phyloP scores from a whole-genome alignment of 2,797 vertebrate species.

The Rallus crepitans region DNA sequence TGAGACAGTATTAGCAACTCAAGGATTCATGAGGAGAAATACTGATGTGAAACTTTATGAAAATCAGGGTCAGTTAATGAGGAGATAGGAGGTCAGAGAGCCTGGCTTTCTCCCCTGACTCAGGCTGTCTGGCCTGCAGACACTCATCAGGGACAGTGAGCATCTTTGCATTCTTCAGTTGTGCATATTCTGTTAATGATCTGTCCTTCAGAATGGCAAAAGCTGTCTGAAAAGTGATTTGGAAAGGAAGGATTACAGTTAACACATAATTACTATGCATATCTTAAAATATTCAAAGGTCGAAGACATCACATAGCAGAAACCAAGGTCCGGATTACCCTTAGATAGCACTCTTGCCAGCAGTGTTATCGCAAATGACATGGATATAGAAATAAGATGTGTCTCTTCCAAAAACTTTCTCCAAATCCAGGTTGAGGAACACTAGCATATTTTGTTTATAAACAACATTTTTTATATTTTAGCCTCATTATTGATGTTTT shows the following conservation, averaged over 20 bases:
- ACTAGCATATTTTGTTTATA: not conserved
- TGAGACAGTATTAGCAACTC: not conserved
- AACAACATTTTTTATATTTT: not conserved
- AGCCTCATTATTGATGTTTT: not conserved
- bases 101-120: not conserved
- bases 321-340: not conserved
- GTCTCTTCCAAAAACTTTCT: not conserved
- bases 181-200: not conserved
- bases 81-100: not conserved
- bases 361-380: not conserved
- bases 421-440: not conserved
- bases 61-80: not conserved
- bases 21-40: not conserved
- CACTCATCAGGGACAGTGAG: not conserved
- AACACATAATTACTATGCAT: not conserved
- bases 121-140: not conserved
- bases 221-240: not conserved
- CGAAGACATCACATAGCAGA: not conserved
- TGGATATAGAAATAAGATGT: fast-evolving
- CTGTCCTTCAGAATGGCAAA: not conserved
- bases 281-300: not conserved
- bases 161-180: not conserved
- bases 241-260: not conserved
- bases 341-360: not conserved
- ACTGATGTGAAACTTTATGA: not conserved